Evolutionary conservation across 2,888 invertebrate genomes (phyloP), one percentile per base, ranked within the genome.

Genomic region (Tetropium fuscum): DNA sequence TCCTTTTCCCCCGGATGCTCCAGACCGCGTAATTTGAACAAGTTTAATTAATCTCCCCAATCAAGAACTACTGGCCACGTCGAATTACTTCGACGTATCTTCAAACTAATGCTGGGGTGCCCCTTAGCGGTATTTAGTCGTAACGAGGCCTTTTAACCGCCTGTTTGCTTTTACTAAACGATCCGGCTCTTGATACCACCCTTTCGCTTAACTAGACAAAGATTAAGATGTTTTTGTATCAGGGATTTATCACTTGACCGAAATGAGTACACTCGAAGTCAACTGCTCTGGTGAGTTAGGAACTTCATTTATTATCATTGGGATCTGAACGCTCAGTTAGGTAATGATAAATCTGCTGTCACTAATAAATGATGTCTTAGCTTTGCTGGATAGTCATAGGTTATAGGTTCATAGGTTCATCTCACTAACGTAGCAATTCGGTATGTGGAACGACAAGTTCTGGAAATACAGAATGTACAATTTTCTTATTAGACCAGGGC

Each of bases 41-140:
- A 64, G 65, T 68, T 68, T 68, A 66, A 68, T 68, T 66, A 68
- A 64, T 68, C 54, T 58, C 66, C 62, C 62, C 68, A 64, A 68
- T 68, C 68, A 64, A 55, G 62, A 61, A 20, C 55, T 61, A 61
- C 59, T 40, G 58, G 63, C 63, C 63, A 34, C 54, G 53, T 59
- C 59, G 54, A 54, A 59, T 54, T 43, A 25, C 59, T 53, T 34
- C 45, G 53, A 57, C 34, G 57, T 34, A 36, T 41, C 49, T 51
- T 15, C 27, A 34, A 47, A 47, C 34, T 34, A 19, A 34, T 19
- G 20, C 30, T 13, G 19, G 27, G 8, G 15, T 8, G 8, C n/a
- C 48, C 54, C 44, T 38, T 45, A 16, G 13, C 53, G 54, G 45
- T 36, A 47, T 55, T 45, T 38, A 45, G 22, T 1, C 36, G 53